These are phyloP conservation scores for Calameuta pallipes DNA, from an alignment of 2,888 invertebrate species.

Conservation along the genomic window DNA sequence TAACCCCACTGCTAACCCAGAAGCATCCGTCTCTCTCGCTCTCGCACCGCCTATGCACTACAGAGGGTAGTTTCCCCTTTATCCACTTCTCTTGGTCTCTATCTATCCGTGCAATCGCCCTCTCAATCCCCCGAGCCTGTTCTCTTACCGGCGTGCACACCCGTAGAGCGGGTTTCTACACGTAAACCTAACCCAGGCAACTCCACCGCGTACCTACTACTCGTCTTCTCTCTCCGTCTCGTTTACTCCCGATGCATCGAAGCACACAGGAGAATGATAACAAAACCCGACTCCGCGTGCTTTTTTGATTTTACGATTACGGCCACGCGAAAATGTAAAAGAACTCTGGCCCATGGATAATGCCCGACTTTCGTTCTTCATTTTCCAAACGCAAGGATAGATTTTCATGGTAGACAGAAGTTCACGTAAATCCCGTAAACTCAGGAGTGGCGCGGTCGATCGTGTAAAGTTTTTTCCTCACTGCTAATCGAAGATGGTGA, in stretches of 20 bases:
- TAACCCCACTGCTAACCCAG: conserved; percentile 19
- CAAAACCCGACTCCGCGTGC: conserved; percentile 50
- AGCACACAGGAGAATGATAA: background rate
- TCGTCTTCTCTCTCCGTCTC: background rate
- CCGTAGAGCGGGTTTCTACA: no score
- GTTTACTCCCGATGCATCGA: background rate
- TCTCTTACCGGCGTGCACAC: conserved; percentile 4
- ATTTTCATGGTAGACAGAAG: conserved; percentile 35
- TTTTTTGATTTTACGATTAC: conserved; percentile 63
- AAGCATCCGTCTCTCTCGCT: background rate
- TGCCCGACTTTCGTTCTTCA: conserved; percentile 42
- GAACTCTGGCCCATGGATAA: conserved; percentile 25
- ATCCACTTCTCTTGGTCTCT: conserved; percentile 5
- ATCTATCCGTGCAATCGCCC: background rate
- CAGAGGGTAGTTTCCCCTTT: background rate
- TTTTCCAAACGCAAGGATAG: conserved; percentile 43
- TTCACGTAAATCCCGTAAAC: background rate
- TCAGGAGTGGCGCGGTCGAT: no score
- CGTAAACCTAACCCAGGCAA: background rate
- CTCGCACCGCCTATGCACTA: background rate
- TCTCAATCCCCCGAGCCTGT: conserved; percentile 6
- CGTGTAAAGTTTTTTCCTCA: rapidly evolving
- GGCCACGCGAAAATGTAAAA: conserved; percentile 56
- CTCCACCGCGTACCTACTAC: background rate
- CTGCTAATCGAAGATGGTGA: no score